A percentile compares a stretch with the other conserved stretches of the same genome.
Evolutionary conservation across 2,113 vertebrate genomes (phyloP).

Genomic region (Hirundichthys speculiger): DNA sequence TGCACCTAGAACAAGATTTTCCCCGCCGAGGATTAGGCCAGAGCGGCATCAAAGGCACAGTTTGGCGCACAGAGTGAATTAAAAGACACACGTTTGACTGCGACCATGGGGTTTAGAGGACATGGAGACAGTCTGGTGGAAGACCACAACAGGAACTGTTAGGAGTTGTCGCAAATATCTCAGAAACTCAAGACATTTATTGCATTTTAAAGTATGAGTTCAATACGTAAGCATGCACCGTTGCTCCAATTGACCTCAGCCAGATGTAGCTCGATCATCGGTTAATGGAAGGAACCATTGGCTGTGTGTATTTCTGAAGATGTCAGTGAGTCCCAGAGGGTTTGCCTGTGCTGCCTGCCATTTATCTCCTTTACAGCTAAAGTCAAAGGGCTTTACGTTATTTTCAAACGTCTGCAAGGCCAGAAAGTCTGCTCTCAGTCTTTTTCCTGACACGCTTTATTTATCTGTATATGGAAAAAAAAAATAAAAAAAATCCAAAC

Average conservation of each 20-base stretch:
- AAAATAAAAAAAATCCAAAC: too few species aligned
- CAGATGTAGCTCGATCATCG: conserved; percentile 1
- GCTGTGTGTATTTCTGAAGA: background rate
- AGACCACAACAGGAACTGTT: conserved; percentile 23
- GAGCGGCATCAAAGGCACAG: conserved; percentile 68
- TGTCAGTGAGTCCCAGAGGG: background rate
- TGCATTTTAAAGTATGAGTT: too few species aligned
- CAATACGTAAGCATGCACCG: background rate
- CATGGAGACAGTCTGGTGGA: conserved; percentile 27
- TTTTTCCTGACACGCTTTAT: background rate
- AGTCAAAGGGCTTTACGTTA: background rate
- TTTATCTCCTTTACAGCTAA: background rate
- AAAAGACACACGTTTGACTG: conserved; percentile 40
- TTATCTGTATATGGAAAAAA: too few species aligned
- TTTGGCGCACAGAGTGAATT: conserved; percentile 66
- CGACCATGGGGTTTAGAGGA: conserved; percentile 42
- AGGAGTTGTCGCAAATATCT: conserved; percentile 15
- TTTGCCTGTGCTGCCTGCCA: background rate
- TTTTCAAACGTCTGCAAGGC: background rate
- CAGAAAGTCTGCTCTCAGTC: background rate
- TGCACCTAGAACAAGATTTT: conserved; percentile 38
- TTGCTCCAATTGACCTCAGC: background rate
- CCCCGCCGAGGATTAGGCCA: conserved; percentile 64
- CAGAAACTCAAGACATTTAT: conserved; percentile 4
- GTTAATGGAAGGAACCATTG: conserved; percentile 11